These are phyloP conservation scores for Hippocampus kuda DNA, from an alignment of 2,797 vertebrate species.

Conservation along the genomic window DNA sequence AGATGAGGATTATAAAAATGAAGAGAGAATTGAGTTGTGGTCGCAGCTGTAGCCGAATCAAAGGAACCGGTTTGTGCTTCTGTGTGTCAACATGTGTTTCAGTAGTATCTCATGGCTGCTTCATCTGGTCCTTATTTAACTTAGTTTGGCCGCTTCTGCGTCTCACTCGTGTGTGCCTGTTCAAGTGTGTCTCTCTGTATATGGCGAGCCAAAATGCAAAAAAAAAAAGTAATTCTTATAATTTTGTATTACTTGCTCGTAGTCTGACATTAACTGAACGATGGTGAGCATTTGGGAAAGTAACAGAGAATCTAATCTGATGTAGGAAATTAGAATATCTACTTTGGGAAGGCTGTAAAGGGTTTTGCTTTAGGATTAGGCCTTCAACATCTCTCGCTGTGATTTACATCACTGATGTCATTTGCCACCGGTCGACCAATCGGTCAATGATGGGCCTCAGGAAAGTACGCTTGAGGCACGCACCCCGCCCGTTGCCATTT, in stretches of 20 bases:
- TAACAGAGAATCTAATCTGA: not conserved
- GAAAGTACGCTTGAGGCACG: not conserved
- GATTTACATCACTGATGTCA: not conserved
- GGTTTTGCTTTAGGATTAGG: not conserved
- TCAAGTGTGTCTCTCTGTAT: conserved; percentile 6
- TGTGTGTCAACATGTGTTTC: conserved; percentile 47
- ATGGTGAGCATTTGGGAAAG: not conserved
- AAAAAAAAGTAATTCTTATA: not conserved
- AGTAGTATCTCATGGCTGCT: conserved; percentile 41
- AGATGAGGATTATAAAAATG: conserved; percentile 18
- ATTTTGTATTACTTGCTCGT: not conserved
- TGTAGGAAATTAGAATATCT: not conserved
- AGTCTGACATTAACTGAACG: not conserved
- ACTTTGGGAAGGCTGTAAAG: not conserved
- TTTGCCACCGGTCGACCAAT: not conserved
- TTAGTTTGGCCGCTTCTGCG: conserved; percentile 54
- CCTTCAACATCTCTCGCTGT: not conserved
- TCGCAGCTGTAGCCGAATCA: conserved; percentile 20
- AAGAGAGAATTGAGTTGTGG: conserved; percentile 23
- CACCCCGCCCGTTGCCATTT: not conserved
- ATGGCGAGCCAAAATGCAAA: conserved; percentile 1
- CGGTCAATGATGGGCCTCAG: not conserved
- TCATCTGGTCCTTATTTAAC: conserved; percentile 64
- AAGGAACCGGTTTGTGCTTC: conserved; percentile 13
- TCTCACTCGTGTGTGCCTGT: conserved; percentile 16